Conservation (phyloP, 1,140 invertebrate genomes). For the Tigriopus japonicus region DNA sequence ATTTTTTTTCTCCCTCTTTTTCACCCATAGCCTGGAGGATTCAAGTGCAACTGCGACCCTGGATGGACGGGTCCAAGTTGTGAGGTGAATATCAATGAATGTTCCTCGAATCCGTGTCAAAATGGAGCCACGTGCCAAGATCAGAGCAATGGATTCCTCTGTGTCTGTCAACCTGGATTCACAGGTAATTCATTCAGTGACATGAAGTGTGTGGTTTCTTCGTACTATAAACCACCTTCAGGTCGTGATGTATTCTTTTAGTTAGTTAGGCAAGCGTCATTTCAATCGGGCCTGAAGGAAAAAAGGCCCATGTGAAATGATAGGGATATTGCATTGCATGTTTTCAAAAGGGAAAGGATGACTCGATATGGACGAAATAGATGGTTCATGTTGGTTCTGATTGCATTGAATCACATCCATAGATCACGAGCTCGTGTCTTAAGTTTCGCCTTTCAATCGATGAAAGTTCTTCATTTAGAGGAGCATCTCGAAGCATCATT, state of each 20-base stretch:
- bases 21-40: slow-evolving; percentile 33
- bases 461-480: not conserved
- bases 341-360: no score
- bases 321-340: no score
- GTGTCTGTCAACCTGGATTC: slow-evolving; percentile 31
- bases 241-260: no score
- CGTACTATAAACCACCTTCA: no score
- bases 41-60: slow-evolving; percentile 57
- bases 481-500: not conserved
- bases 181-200: slow-evolving; percentile 21
- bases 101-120: slow-evolving; percentile 50
- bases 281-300: no score
- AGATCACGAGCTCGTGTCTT: not conserved
- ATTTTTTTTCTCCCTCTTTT: not conserved
- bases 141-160: slow-evolving; percentile 25
- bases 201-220: no score
- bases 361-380: not conserved
- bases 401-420: not conserved
- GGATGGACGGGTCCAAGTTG: slow-evolving; percentile 65
- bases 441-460: not conserved
- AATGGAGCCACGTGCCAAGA: slow-evolving; percentile 30
- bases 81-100: slow-evolving; percentile 45
- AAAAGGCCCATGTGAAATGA: no score
- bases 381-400: slow-evolving; percentile 4
- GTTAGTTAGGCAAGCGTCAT: no score